A percentile compares a stretch with the other conserved stretches of the same genome.
Conservation (phyloP, 2,113 vertebrate species). For the Scartelaos histophorus region DNA sequence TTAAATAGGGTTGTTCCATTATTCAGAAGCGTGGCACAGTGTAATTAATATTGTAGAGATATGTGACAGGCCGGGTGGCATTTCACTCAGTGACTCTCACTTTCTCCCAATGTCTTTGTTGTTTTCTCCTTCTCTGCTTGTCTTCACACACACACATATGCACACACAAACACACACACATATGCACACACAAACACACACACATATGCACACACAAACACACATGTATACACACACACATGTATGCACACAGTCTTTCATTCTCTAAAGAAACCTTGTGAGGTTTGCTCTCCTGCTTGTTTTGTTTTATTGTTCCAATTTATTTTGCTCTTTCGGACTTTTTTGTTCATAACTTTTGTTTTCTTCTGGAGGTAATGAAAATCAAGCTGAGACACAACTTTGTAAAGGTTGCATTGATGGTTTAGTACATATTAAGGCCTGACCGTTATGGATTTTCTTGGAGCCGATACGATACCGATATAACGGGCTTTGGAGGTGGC, state of each 20-base stretch:
- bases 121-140: constrained; percentile 9
- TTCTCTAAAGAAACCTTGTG: constrained; percentile 4
- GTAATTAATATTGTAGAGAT: constrained; percentile 85
- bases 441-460: no score
- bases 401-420: not conserved
- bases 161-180: no score
- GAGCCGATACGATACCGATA: no score
- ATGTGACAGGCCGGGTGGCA: constrained; percentile 77
- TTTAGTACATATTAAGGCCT: not conserved
- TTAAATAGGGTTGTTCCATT: constrained; percentile 83
- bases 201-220: no score
- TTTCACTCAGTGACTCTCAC: constrained; percentile 59
- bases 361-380: not conserved
- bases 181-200: no score
- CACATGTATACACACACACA: no score
- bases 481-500: no score
- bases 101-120: constrained; percentile 32
- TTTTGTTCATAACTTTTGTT: not conserved
- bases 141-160: not conserved
- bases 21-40: constrained; percentile 77
- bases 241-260: not conserved
- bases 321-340: not conserved
- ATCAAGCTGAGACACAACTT: not conserved
- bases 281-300: constrained; percentile 2
- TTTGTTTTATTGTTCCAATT: constrained; percentile 5